Percentiles rank a stretch among this genome's conserved stretches.
These are phyloP conservation scores for Tipula helvola DNA, from an alignment of 2,888 invertebrate genomes.

Conservation along the genomic window DNA sequence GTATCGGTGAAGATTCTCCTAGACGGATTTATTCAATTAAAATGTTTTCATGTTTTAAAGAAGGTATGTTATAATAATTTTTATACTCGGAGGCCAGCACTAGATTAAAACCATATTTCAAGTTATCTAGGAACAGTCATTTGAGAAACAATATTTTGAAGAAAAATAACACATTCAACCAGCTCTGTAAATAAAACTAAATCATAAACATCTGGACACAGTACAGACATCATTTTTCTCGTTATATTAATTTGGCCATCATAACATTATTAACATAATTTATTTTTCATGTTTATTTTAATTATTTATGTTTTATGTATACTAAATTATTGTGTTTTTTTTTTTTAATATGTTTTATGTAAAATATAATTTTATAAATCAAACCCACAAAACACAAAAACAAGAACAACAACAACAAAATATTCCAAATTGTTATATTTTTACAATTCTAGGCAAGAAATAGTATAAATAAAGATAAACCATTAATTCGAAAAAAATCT, in stretches of 20 bases:
- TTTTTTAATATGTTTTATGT: constrained; percentile 13
- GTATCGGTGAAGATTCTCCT: no score
- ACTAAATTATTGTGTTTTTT: background rate
- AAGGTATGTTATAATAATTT: no score
- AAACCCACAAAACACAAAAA: background rate
- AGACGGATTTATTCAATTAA: no score
- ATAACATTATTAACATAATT: background rate
- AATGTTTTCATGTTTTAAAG: no score
- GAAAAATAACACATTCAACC: no score
- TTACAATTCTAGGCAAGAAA: constrained; percentile 41
- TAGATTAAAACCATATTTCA: no score
- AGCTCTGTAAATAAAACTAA: no score
- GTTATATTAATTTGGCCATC: background rate
- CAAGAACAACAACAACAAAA: constrained; percentile 13
- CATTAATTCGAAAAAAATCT: constrained; percentile 85
- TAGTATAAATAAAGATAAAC: constrained; percentile 66
- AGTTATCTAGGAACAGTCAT: no score
- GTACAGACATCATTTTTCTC: no score
- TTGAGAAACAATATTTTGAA: no score
- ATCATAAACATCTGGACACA: no score
- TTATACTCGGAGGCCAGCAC: no score
- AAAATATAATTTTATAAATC: constrained; percentile 14
- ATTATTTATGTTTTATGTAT: background rate
- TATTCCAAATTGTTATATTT: constrained; percentile 13
- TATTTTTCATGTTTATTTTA: background rate